A percentile compares a stretch with the other conserved stretches of the same genome.
Conservation (phyloP, 1,140 invertebrate species). For the Drosophila saltans region DNA sequence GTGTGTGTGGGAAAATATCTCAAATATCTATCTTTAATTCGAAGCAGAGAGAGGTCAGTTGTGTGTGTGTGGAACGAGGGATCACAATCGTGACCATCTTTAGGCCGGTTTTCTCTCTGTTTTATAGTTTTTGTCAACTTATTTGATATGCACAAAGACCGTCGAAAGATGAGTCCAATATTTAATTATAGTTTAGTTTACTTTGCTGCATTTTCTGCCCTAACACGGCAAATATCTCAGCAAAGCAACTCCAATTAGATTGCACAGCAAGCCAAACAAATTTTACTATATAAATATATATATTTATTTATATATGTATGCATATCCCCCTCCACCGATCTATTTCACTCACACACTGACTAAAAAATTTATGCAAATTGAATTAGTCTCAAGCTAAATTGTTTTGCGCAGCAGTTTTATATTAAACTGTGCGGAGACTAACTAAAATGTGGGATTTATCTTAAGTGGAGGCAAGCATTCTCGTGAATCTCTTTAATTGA, state of each 20-base stretch:
- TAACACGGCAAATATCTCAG: background rate
- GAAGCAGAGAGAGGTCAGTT: background rate
- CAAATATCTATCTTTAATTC: background rate
- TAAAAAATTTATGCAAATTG: background rate
- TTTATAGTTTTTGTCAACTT: background rate
- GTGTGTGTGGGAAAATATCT: constrained; percentile 1
- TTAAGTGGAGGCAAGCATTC: background rate
- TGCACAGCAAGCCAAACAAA: background rate
- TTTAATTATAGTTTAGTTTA: constrained; percentile 3
- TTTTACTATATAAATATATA: no score
- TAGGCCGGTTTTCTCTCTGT: constrained; percentile 1
- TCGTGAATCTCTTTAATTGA: no score
- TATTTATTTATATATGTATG: no score
- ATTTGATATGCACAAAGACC: constrained; percentile 4
- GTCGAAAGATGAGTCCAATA: background rate
- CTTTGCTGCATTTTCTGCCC: constrained; percentile 3
- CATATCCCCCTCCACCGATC: no score
- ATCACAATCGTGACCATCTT: background rate
- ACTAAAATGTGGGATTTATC: constrained; percentile 4
- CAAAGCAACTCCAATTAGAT: constrained; percentile 1
- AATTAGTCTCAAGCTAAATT: background rate
- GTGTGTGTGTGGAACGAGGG: background rate
- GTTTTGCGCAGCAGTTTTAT: constrained; percentile 1
- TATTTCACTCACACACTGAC: background rate
- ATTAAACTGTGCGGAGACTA: background rate